Base-by-base conservation (phyloP, 2,113 vertebrate genomes). In the Eptesicus fuscus region DNA sequence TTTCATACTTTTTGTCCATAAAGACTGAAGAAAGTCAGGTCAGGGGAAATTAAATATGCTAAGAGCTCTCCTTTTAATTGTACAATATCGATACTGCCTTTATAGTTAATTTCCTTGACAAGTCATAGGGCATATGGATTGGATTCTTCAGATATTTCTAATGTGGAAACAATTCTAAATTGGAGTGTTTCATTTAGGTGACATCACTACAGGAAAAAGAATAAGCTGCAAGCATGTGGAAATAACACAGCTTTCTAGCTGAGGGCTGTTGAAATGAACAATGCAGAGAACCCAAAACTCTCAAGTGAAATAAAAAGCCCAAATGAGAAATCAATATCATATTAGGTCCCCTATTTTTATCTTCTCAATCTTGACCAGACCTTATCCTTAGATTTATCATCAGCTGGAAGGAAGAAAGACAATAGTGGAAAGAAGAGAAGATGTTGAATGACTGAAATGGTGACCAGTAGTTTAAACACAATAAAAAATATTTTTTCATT, bases 31-130 rank as follows among this genome's bases (percentile, higher is more conserved):
- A 92, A 95, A 95, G 77, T 88, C 92, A 96, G 90, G 90, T 90
- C 92, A 96, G 92, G 89, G 80, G 87, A 95, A 95, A 97, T 95
- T 90, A 95, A 96, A 76, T 96, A 96, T 87, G 88, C 90, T 83
- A 92, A 96, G 93, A 95, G 78, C 85, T 93, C 78, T 97, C 80
- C 63, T 95, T 93, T 97, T 96, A 96, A 96, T 97, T 97, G 90
- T 95, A 79, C 47, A 88, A 88, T 93, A 93, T 95, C 22, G 0
- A 93, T 92, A 89, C 83, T 70, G 69, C 63, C 90, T 95, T 96
- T 89, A 90, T 67, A 93, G 93, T 96, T 97, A 94, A 96, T 96
- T 97, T 96, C 92, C 95, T 97, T 79, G 90, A 94, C 82, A 96
- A 95, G 84, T 88, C 20, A 11, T 56, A 76, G 88, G 70, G 77